phyloP scores from a whole-genome alignment of 2,113 vertebrate species.

The Clupea harengus region DNA sequence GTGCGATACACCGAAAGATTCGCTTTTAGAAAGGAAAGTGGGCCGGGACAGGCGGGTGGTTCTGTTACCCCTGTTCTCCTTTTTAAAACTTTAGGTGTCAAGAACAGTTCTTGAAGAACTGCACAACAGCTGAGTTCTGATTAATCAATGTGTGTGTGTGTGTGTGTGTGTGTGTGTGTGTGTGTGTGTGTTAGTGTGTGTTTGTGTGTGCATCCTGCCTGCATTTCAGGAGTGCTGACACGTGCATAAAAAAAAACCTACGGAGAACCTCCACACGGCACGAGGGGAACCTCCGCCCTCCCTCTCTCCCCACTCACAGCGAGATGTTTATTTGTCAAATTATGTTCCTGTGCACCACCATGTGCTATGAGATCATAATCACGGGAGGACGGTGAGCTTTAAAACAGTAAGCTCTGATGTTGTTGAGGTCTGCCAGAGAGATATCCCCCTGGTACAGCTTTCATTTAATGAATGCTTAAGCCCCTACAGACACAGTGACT shows the following conservation, averaged over 20 bases:
- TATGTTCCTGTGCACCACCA: not conserved
- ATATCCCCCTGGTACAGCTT: constrained; percentile 45
- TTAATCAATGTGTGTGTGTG: too few relatives aligned
- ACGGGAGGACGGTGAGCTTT: not conserved
- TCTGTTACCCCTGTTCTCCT: not conserved
- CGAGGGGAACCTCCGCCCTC: not conserved
- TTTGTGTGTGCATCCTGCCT: not conserved
- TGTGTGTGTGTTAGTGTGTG: too few relatives aligned
- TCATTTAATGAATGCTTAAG: constrained; percentile 63
- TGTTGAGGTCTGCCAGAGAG: constrained; percentile 28
- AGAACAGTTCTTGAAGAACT: not conserved
- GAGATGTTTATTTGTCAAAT: not conserved
- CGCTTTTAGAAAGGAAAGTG: not conserved
- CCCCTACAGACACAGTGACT: constrained; percentile 59
- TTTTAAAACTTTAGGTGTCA: not conserved
- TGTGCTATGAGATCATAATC: constrained; percentile 29
- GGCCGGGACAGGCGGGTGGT: not conserved
- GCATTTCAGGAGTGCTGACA: not conserved
- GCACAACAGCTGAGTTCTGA: not conserved
- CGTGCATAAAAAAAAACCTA: not conserved
- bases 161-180: too few relatives aligned
- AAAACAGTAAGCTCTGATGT: constrained; percentile 21
- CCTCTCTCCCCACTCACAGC: not conserved
- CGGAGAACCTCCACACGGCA: not conserved
- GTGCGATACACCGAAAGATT: not conserved